Evolutionary conservation across 2,113 vertebrate genomes (phyloP).

Genomic region (Harpagus bidentatus): DNA sequence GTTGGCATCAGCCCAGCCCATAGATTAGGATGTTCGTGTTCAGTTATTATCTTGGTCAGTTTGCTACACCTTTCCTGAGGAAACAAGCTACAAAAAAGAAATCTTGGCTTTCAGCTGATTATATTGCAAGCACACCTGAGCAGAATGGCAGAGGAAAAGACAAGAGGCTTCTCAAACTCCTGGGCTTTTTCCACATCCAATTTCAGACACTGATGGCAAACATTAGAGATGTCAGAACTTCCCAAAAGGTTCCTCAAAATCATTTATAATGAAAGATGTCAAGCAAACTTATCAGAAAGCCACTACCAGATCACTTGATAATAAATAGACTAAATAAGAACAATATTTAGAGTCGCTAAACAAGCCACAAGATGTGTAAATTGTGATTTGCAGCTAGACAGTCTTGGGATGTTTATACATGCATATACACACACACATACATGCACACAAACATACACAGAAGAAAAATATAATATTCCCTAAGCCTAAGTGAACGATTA

Average conservation of each 20-base stretch:
- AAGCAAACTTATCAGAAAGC: neutral
- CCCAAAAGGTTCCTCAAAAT: neutral
- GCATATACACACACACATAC: neutral
- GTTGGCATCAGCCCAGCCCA: neutral
- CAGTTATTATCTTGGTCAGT: neutral
- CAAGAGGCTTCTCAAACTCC: neutral
- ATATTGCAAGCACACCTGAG: neutral
- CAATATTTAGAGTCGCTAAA: neutral
- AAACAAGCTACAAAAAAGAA: neutral
- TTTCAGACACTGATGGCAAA: neutral
- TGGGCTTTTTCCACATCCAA: neutral
- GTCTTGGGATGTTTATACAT: neutral
- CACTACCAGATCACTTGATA: neutral
- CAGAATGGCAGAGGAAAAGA: neutral
- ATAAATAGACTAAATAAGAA: neutral
- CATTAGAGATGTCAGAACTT: neutral
- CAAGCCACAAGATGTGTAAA: neutral
- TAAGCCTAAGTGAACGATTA: neutral
- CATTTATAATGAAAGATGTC: neutral
- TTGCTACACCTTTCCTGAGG: neutral
- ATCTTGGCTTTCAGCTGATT: neutral
- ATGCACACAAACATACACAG: fast-evolving
- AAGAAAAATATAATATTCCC: neutral
- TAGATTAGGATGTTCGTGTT: neutral
- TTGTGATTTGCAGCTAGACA: neutral